Base-by-base conservation (phyloP, 2,888 invertebrate species). In the Ectobius pallidus region DNA sequence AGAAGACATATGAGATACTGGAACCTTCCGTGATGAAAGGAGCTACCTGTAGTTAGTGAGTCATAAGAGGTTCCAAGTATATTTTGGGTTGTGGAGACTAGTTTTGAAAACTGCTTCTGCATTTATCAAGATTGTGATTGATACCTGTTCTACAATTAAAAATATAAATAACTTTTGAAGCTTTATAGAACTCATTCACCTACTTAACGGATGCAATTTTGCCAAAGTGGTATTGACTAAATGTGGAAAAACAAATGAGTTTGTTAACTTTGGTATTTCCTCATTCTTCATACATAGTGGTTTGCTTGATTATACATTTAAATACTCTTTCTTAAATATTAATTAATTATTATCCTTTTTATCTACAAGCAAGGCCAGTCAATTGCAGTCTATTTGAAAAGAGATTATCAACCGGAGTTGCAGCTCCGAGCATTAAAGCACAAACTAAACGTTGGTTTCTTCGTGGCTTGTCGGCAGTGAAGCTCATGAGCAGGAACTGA, bases 81-180 rank as follows among this genome's bases (percentile, higher is more conserved):
- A 77, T 77, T 76, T 77, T 76, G 76, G 76, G 76, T 77, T 77
- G 77, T 77, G 77, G 76, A 76, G 75, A 76, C 70, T 75, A 75
- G 75, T 76, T 77, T 77, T 76, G 74, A 76, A 77, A 77, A 76
- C 75, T 76, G 75, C 76, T 77, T 74, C 77, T 76, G 77, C 76
- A 76, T 77, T 75, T 77, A 77, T 75, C 77, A 76, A 76, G 75
- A 76, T 75, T 77, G 77, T 77, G 76, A 77, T 76, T 76, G 74
- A 75, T 74, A 72, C 76, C 75, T 77, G 76, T 77, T 77, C 76
- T 76, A 76, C 75, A 74, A 75, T 75, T 75, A 75, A 42, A 73
- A 75, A 75, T 76, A 76, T 75, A 77, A 76, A 73, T 74, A 75
- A 75, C 72, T 77, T 77, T 76, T 73, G 76, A 77, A 76, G 75